Evolutionary conservation across 2,113 vertebrate genomes (phyloP).

Genomic region (Theropithecus gelada): DNA sequence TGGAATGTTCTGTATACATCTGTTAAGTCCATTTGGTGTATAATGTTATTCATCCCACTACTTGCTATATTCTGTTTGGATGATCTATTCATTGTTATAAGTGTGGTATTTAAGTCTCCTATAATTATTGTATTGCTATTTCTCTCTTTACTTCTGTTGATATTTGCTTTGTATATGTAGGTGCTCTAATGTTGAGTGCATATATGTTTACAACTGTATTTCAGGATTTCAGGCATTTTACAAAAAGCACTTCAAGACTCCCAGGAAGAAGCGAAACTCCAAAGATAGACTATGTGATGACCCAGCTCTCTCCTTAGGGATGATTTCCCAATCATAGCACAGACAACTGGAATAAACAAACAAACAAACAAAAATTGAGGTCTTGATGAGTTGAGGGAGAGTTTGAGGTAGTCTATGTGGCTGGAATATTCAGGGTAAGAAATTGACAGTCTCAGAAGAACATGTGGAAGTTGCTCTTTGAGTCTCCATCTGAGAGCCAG

Average conservation of each 20-base stretch:
- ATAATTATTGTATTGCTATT: not conserved
- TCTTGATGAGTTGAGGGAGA: not conserved
- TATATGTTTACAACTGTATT: not conserved
- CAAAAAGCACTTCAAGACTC: not conserved
- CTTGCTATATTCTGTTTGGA: not conserved
- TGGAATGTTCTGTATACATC: not conserved
- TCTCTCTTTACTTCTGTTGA: not conserved
- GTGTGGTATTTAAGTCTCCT: not conserved
- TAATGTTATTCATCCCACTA: not conserved
- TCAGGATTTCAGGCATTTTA: not conserved
- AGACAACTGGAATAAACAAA: not conserved
- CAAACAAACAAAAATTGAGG: not conserved
- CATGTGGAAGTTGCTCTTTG: not conserved
- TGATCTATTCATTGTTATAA: not conserved
- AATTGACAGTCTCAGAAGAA: not conserved
- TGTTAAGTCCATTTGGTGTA: not conserved
- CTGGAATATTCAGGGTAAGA: not conserved
- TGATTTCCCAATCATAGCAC: not conserved
- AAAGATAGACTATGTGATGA: not conserved
- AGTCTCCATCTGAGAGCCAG: not conserved
- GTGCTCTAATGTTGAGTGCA: not conserved
- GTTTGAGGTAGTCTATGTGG: not conserved
- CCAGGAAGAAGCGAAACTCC: not conserved
- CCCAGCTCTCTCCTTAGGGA: not conserved
- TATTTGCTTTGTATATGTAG: not conserved